These are phyloP conservation scores for Eremophila alpestris DNA, from an alignment of 2,797 vertebrate species.

Conservation along the genomic window DNA sequence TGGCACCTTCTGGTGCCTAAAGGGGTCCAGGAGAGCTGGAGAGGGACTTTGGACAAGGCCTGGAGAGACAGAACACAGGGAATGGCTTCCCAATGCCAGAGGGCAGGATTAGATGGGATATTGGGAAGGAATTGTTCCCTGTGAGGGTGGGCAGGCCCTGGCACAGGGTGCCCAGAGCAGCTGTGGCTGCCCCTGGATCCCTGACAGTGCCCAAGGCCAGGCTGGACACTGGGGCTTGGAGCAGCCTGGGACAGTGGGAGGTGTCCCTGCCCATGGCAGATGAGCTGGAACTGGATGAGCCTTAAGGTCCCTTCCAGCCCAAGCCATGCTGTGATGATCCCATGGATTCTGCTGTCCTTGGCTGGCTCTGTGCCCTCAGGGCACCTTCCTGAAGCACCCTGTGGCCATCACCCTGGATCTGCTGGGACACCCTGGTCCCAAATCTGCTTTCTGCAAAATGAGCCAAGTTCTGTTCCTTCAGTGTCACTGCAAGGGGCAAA, in stretches of 20 bases:
- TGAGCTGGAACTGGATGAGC: neutral
- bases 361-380: fast-evolving
- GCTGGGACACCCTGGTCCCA: neutral
- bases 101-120: neutral
- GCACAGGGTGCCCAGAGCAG: neutral
- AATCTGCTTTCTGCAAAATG: neutral
- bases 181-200: neutral
- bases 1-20: neutral
- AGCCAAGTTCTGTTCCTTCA: neutral
- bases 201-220: neutral
- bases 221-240: fast-evolving
- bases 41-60: neutral
- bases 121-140: neutral
- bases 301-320: neutral
- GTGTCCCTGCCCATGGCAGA: neutral
- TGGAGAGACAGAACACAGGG: neutral
- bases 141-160: fast-evolving
- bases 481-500: neutral
- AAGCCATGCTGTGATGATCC: neutral
- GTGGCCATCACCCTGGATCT: neutral
- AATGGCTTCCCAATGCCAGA: neutral
- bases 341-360: neutral
- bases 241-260: neutral
- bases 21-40: neutral
- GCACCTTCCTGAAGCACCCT: neutral